These are phyloP conservation scores for Drosophila auraria DNA, from an alignment of 1,140 invertebrate genomes.

Conservation along the genomic window DNA sequence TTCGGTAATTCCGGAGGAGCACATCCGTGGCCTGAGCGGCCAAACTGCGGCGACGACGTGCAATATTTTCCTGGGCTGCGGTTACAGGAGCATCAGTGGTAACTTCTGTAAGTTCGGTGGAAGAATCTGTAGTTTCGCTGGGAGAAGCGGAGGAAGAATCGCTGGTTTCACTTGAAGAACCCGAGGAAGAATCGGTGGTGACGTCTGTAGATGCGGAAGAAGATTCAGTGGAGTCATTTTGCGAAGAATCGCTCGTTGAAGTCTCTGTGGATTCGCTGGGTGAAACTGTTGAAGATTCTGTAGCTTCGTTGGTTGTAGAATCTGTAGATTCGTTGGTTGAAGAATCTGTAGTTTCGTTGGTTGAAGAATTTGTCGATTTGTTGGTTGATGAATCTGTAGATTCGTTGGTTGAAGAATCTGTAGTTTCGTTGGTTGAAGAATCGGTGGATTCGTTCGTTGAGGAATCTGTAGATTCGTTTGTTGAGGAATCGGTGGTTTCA, in stretches of 20 bases:
- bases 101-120: neutral
- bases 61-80: neutral
- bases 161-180: neutral
- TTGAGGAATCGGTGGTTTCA: neutral
- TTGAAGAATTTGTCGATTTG: neutral
- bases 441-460: neutral
- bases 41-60: constrained; percentile 30
- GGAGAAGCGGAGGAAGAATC: neutral
- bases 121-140: neutral
- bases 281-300: neutral
- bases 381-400: neutral
- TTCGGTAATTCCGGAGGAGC: constrained; percentile 54
- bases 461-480: neutral
- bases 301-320: neutral
- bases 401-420: constrained; percentile 4
- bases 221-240: neutral
- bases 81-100: neutral
- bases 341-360: constrained; percentile 10
- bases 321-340: constrained; percentile 3
- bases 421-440: neutral
- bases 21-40: constrained; percentile 53
- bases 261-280: neutral
- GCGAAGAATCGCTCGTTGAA: neutral
- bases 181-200: neutral
- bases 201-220: neutral